Evolutionary conservation across 2,797 vertebrate species (phyloP), one percentile per base, ranked within the genome.

Genomic region (Oreortyx pictus): DNA sequence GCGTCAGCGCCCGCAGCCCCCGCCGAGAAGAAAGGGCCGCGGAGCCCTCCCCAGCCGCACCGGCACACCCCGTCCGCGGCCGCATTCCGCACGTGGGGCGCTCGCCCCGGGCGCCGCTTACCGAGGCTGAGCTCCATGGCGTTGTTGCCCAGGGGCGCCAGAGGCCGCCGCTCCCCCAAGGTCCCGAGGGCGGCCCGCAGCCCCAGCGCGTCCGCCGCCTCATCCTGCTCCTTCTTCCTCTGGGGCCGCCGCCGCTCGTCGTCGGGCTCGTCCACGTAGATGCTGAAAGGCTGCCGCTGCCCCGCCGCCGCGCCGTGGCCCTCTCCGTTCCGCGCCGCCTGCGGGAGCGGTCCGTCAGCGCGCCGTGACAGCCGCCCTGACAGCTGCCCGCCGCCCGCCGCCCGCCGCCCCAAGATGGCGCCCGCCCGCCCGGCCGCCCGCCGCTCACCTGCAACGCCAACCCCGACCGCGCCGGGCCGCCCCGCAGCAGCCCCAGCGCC

Each of bases 111-210:
- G 20, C 33, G 5, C 41, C 74, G 91, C 97, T 41, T 97, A 99
- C 99, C 99, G 90, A 98, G 98, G 95, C 98, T 98, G 88, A 98
- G 95, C 74, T 99, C 98, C 98, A 98, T 97, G 7, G 97, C 95
- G 20, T 97, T 97, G 22, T 97, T 97, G 22, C 98, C 97, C 27
- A 99, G 97, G 12, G 98, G 96, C 11, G 98, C 98, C 82, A 99
- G 96, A 1, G 99, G 99, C 93, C 98, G 98, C 59, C 99, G 96
- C 44, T 89, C 88, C 20, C 96, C 97, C 13, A 98, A 95, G 54
- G 97, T 92, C 11, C 97, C 59, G 47, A 98, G 95, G 1, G 98
- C 96, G 37, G 98, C 94, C 33, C 96, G 96, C 50, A 99, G 96
- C 3, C 94, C 87, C 49, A 98, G 89, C 2, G 96, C 94, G 24